phyloP scores from a whole-genome alignment of 2,888 invertebrate genomes.

The Desoria tigrina region DNA sequence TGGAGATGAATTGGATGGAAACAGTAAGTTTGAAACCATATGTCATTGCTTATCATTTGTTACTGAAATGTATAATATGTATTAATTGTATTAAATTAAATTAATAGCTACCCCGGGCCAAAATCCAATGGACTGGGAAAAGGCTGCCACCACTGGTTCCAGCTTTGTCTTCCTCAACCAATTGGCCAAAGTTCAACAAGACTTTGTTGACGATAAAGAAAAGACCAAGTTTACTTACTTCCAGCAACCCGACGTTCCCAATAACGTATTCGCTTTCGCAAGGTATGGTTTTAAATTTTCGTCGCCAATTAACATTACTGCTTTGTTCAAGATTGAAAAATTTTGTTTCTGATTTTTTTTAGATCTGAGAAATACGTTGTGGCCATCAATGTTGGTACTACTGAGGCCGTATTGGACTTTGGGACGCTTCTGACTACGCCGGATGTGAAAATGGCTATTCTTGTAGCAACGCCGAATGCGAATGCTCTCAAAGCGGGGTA shows the following conservation, averaged over 20 bases:
- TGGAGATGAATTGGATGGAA: conserved; percentile 35
- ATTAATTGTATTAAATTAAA: too few relatives aligned
- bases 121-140: conserved; percentile 5
- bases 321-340: too few relatives aligned
- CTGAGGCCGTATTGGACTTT: conserved; percentile 1
- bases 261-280: conserved; percentile 7
- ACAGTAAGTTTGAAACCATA: conserved; percentile 8
- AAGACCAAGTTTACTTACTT: background rate
- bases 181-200: conserved; percentile 9
- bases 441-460: background rate
- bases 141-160: background rate
- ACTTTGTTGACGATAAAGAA: conserved; percentile 4
- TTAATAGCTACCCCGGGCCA: too few relatives aligned
- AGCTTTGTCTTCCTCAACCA: background rate
- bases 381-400: conserved; percentile 22
- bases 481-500: background rate
- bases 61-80: background rate
- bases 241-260: background rate
- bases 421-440: background rate
- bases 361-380: conserved; percentile 16
- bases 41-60: background rate
- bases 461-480: conserved; percentile 22
- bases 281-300: background rate
- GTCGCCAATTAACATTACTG: too few relatives aligned
- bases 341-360: too few relatives aligned